Conservation (phyloP, 2,888 invertebrate genomes). For the Tupiocoris notatus region DNA sequence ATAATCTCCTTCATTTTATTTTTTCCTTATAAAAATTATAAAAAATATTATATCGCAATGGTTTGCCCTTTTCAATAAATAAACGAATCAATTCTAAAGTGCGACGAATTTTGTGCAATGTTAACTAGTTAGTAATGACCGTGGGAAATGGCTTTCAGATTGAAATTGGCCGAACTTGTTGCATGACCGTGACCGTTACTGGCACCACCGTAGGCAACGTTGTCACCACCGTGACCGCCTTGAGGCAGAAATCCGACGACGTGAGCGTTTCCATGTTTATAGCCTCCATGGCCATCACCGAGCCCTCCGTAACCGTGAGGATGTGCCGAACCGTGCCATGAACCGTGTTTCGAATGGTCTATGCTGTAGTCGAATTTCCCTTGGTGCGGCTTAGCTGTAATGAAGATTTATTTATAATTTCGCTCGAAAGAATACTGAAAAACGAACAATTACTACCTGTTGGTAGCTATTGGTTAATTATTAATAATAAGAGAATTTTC, state of each 20-base stretch:
- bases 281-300: slow-evolving; percentile 46
- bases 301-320: slow-evolving; percentile 47
- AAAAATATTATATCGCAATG: neutral
- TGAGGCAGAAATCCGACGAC: slow-evolving; percentile 42
- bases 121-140: neutral
- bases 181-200: slow-evolving; percentile 28
- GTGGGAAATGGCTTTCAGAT: slow-evolving; percentile 19
- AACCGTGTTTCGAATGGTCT: slow-evolving; percentile 43
- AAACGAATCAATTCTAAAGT: neutral
- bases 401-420: too few relatives aligned
- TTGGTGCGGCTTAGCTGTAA: slow-evolving; percentile 41
- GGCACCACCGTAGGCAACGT: neutral
- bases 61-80: neutral
- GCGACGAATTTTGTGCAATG: neutral
- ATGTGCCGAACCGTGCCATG: slow-evolving; percentile 44
- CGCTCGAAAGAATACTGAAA: too few relatives aligned
- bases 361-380: slow-evolving; percentile 44
- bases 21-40: too few relatives aligned
- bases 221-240: slow-evolving; percentile 25
- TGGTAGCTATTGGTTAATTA: too few relatives aligned
- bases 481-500: too few relatives aligned
- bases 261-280: slow-evolving; percentile 41
- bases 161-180: slow-evolving; percentile 26
- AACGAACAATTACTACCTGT: too few relatives aligned
- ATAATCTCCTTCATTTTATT: too few relatives aligned